A percentile compares a stretch with the other conserved stretches of the same genome.
Conservation (phyloP, 1,140 invertebrate genomes). For the Eueides isabella region DNA sequence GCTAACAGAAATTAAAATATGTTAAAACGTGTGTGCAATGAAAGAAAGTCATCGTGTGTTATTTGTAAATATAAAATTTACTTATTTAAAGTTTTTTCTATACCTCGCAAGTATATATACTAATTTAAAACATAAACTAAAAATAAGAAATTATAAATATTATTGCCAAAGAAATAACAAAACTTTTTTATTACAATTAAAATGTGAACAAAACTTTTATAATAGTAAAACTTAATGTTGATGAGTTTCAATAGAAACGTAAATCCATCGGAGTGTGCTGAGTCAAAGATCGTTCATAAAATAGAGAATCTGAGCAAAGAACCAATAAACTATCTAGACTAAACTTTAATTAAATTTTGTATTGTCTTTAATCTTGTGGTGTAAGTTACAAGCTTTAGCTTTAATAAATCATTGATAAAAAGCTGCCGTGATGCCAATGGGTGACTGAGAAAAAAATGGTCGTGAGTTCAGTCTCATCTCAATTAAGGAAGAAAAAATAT, state of each 20-base stretch:
- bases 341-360: slow-evolving; percentile 67
- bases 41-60: too few species aligned
- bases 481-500: too few species aligned
- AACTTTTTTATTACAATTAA: neutral
- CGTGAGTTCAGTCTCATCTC: too few species aligned
- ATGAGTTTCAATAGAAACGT: neutral
- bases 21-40: too few species aligned
- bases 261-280: slow-evolving; percentile 29
- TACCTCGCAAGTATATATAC: too few species aligned
- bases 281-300: slow-evolving; percentile 50
- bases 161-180: neutral
- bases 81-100: too few species aligned
- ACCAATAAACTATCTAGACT: slow-evolving; percentile 61
- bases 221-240: neutral
- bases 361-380: slow-evolving; percentile 50
- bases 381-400: neutral
- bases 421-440: too few species aligned
- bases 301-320: slow-evolving; percentile 54
- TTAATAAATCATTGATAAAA: too few species aligned
- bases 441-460: too few species aligned
- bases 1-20: too few species aligned
- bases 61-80: too few species aligned
- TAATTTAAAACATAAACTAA: too few species aligned
- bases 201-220: neutral
- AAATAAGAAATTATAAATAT: neutral